These are phyloP conservation scores for Periophthalmus magnuspinnatus DNA, from an alignment of 2,797 vertebrate genomes.

Conservation along the genomic window DNA sequence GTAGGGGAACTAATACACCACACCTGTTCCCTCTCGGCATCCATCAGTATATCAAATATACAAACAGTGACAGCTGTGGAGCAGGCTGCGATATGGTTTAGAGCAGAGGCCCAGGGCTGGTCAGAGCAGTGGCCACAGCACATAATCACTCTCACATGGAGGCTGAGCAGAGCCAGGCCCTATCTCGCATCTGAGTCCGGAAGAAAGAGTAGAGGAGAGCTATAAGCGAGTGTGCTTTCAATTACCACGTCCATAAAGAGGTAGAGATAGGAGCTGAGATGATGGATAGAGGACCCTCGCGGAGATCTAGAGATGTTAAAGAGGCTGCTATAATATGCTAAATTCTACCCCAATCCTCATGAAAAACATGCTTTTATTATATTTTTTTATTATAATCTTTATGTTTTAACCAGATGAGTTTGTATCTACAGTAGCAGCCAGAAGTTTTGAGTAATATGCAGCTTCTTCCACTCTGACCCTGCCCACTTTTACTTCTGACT, in stretches of 20 bases:
- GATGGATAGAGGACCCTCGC: constrained; percentile 51
- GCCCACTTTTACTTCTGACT: not conserved
- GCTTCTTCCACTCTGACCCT: not conserved
- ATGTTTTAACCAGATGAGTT: not conserved
- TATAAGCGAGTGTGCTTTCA: constrained; percentile 56
- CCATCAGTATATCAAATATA: constrained; percentile 72
- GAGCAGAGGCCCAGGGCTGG: constrained; percentile 32
- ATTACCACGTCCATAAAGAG: constrained; percentile 52
- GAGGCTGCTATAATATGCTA: not conserved
- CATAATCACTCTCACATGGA: constrained; percentile 63
- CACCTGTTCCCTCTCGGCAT: constrained; percentile 74
- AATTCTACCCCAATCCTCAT: not conserved
- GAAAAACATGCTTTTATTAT: not conserved
- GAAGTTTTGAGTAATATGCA: not conserved
- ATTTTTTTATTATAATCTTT: too few relatives aligned
- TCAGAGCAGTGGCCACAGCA: constrained; percentile 45
- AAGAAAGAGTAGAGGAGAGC: constrained; percentile 25
- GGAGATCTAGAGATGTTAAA: constrained; percentile 35
- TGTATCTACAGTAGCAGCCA: not conserved
- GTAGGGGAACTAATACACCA: constrained; percentile 69
- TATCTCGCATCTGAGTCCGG: constrained; percentile 49
- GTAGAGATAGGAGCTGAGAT: constrained; percentile 34
- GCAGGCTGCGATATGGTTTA: constrained; percentile 57
- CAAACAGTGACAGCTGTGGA: constrained; percentile 77
- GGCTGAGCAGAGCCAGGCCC: constrained; percentile 42